These are phyloP conservation scores for Amaurobius ferox DNA, from an alignment of 2,888 invertebrate species.

Conservation along the genomic window DNA sequence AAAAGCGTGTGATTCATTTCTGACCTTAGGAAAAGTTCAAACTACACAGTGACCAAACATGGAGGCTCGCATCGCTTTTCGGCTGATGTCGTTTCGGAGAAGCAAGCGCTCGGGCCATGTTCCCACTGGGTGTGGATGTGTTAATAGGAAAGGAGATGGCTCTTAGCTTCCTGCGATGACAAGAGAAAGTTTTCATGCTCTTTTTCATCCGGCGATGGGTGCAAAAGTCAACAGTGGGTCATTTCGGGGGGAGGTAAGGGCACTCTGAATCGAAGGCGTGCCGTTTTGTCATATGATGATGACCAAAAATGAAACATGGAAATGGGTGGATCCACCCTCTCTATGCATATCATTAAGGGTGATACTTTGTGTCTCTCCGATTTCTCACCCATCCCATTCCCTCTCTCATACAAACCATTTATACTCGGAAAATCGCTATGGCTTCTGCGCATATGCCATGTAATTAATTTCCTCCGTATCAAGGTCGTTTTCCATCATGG, in stretches of 20 bases:
- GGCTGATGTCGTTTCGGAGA: not conserved
- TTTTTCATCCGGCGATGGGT: conserved; percentile 5
- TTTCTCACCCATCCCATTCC: not conserved
- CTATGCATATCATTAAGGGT: not conserved
- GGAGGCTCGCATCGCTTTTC: not conserved
- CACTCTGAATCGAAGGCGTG: conserved; percentile 38
- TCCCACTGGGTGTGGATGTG: conserved; percentile 49
- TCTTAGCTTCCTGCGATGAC: conserved; percentile 46
- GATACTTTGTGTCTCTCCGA: not conserved
- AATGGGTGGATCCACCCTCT: conserved; percentile 17
- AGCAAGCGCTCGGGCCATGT: not conserved
- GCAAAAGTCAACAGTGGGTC: conserved; percentile 58
- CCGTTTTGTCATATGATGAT: conserved; percentile 20
- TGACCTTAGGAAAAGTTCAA: too few relatives aligned
- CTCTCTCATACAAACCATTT: not conserved
- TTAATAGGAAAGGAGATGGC: conserved; percentile 40
- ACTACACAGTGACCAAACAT: too few relatives aligned
- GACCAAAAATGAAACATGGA: conserved; percentile 52
- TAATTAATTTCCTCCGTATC: too few relatives aligned
- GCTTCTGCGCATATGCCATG: too few relatives aligned
- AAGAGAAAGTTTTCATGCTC: conserved; percentile 53
- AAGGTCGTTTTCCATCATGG: too few relatives aligned
- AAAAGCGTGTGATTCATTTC: too few relatives aligned
- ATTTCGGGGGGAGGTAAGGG: conserved; percentile 27
- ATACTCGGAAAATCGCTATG: too few relatives aligned